A percentile compares a stretch with the other conserved stretches of the same genome.
phyloP scores from a whole-genome alignment of 2,888 invertebrate species.

The Synanthedon andrenaeformis region DNA sequence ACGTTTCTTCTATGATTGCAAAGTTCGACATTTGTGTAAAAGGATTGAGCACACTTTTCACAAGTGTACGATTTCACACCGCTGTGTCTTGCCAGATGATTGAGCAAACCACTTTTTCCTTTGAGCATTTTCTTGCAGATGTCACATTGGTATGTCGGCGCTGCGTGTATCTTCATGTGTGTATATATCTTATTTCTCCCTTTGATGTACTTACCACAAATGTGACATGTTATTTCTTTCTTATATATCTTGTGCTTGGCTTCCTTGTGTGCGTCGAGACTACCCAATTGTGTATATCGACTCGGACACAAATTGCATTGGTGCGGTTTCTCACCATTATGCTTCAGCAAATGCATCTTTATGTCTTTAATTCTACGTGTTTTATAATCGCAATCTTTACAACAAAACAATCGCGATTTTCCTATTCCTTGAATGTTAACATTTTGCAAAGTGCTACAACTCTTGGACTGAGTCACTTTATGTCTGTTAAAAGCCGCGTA shows the following conservation, averaged over 20 bases:
- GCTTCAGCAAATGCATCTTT: conserved; percentile 28
- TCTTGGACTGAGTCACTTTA: conserved; percentile 14
- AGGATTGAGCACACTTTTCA: conserved; percentile 42
- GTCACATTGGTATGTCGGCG: conserved; percentile 20
- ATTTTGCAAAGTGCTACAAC: conserved; percentile 19
- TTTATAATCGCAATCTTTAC: conserved; percentile 37
- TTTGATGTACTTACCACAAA: conserved; percentile 39
- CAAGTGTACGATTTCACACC: conserved; percentile 38
- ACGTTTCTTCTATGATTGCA: conserved; percentile 33
- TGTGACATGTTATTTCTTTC: conserved; percentile 36
- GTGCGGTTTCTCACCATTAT: conserved; percentile 39
- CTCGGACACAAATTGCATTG: conserved; percentile 34
- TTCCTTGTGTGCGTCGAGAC: conserved; percentile 38
- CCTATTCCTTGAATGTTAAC: conserved; percentile 33
- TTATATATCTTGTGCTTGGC: conserved; percentile 26
- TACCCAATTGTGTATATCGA: conserved; percentile 34
- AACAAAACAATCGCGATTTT: conserved; percentile 23
- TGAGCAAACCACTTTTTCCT: conserved; percentile 14
- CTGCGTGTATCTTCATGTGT: conserved; percentile 31
- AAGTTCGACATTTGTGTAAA: conserved; percentile 37
- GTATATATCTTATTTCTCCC: conserved; percentile 32
- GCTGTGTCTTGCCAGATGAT: conserved; percentile 40
- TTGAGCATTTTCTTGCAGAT: conserved; percentile 31
- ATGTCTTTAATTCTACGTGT: conserved; percentile 34
- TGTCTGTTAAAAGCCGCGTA: conserved; percentile 29